phyloP scores from a whole-genome alignment of 37 sponge, comb jelly and placozoan genomes.

The Tethya wilhelma region DNA sequence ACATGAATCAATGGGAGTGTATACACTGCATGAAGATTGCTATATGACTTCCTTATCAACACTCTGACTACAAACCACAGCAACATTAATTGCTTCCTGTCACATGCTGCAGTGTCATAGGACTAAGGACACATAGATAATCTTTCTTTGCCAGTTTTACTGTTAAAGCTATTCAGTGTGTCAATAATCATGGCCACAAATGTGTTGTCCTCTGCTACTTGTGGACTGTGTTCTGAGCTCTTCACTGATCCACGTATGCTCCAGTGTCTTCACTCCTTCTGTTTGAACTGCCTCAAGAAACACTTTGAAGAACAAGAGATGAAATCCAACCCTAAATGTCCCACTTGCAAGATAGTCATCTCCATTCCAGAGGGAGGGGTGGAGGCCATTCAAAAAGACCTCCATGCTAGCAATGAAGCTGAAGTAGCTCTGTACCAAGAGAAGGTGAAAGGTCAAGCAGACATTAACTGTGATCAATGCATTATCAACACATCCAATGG shows the following conservation, averaged over 20 bases:
- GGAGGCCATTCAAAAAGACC: slow-evolving; percentile 17
- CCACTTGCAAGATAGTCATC: slow-evolving; percentile 20
- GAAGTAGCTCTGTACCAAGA: slow-evolving; percentile 28
- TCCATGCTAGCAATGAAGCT: slow-evolving; percentile 31
- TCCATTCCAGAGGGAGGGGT: slow-evolving; percentile 16
- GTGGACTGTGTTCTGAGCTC: slow-evolving; percentile 24
- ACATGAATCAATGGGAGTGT: too few relatives aligned
- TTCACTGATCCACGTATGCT: slow-evolving; percentile 55
- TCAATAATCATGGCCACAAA: too few relatives aligned
- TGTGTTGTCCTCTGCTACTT: too few relatives aligned
- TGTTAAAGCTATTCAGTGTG: too few relatives aligned
- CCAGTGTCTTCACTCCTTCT: slow-evolving; percentile 61
- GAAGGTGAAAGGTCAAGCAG: slow-evolving; percentile 16
- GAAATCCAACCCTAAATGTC: slow-evolving; percentile 8
- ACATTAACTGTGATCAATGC: slow-evolving; percentile 39
- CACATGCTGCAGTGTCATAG: too few relatives aligned
- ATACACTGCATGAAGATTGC: too few relatives aligned
- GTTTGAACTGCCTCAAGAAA: slow-evolving; percentile 35
- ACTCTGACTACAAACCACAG: too few relatives aligned
- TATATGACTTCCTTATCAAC: too few relatives aligned
- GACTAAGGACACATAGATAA: too few relatives aligned
- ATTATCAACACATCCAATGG: slow-evolving; percentile 15
- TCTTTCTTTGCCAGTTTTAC: too few relatives aligned
- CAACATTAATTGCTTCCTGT: too few relatives aligned
- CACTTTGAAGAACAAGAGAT: slow-evolving; percentile 7